phyloP scores from a whole-genome alignment of 2,888 invertebrate genomes.

The Tridacna crocea region DNA sequence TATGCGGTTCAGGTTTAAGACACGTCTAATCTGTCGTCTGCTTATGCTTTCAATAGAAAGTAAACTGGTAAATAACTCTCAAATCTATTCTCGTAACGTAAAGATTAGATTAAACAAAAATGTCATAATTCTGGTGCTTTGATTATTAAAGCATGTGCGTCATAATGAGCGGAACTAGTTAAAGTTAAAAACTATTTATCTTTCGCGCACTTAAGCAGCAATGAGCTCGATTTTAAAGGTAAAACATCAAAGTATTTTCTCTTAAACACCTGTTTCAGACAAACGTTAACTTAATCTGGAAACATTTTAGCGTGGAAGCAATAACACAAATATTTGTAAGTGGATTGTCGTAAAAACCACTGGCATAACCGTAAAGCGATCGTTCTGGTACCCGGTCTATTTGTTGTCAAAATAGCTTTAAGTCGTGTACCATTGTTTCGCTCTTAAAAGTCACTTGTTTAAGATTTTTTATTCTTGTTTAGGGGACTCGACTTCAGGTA shows the following conservation, averaged over 20 bases:
- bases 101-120: constrained; percentile 5
- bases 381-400: background rate
- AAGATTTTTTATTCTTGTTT: background rate
- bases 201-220: constrained; percentile 33
- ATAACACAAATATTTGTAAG: constrained; percentile 49
- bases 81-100: background rate
- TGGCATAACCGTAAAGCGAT: constrained; percentile 10
- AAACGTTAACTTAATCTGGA: constrained; percentile 28
- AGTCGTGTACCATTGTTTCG: background rate
- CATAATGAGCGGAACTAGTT: constrained; percentile 24
- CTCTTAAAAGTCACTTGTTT: background rate
- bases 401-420: too few relatives aligned
- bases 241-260: constrained; percentile 42
- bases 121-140: constrained; percentile 14
- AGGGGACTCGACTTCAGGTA: background rate
- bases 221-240: constrained; percentile 25
- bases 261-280: constrained; percentile 51
- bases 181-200: constrained; percentile 36
- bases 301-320: constrained; percentile 38
- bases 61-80: too few relatives aligned
- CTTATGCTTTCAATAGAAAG: background rate
- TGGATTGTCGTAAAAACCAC: constrained; percentile 16
- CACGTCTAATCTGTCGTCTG: background rate
- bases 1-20: too few relatives aligned
- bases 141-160: constrained; percentile 41